These are phyloP conservation scores for Chamaea fasciata DNA, from an alignment of 2,113 vertebrate species.

Conservation along the genomic window DNA sequence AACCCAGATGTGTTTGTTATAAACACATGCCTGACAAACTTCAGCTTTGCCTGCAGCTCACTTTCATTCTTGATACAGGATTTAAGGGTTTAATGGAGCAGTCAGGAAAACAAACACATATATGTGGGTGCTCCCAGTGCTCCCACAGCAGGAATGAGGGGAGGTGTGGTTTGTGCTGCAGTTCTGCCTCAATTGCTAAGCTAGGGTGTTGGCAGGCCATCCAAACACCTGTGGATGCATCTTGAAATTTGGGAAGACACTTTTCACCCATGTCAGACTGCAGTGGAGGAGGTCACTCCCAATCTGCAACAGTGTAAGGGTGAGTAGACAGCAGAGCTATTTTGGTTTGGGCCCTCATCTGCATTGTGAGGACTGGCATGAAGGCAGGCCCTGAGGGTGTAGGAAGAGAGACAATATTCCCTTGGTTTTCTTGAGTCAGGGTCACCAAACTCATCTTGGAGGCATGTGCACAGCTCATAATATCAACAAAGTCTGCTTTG, in stretches of 20 bases:
- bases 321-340: neutral
- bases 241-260: neutral
- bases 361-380: neutral
- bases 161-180: neutral
- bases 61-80: neutral
- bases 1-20: neutral
- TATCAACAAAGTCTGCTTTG: neutral
- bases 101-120: neutral
- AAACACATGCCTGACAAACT: neutral
- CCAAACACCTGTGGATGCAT: neutral
- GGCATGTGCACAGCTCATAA: neutral
- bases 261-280: neutral
- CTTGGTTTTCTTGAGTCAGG: neutral
- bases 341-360: neutral
- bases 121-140: neutral
- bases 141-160: fast-evolving
- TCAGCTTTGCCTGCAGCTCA: neutral
- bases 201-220: neutral
- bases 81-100: neutral
- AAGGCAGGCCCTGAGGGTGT: neutral
- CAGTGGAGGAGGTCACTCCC: neutral
- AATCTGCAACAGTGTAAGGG: neutral
- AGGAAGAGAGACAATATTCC: neutral
- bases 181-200: neutral
- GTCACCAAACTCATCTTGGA: neutral